A percentile compares a stretch with the other conserved stretches of the same genome.
Evolutionary conservation across 2,113 vertebrate species (phyloP).

Genomic region (Myanophis thanlyinensis): DNA sequence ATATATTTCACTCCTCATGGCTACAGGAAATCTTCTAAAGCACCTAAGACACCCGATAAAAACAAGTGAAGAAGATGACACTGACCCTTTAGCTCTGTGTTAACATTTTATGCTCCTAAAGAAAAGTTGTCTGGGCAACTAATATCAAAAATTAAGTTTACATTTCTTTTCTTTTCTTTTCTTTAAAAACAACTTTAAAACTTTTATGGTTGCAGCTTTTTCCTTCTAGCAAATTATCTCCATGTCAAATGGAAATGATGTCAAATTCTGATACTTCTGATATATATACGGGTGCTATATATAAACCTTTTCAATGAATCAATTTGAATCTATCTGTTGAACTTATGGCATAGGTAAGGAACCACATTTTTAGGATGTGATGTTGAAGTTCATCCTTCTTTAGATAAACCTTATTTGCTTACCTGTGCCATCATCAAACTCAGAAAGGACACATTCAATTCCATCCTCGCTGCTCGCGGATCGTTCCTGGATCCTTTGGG

Average conservation of each 20-base stretch:
- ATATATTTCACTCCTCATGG: not conserved
- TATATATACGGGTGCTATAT: not conserved
- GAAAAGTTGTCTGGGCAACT: not conserved
- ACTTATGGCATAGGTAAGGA: not conserved
- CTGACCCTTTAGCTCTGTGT: not conserved
- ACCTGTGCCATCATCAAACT: conserved; percentile 96
- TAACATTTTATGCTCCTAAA: not conserved
- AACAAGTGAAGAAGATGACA: not conserved
- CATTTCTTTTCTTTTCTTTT: not conserved
- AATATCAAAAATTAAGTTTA: fast-evolving
- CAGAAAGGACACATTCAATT: conserved; percentile 86
- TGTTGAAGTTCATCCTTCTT: not conserved
- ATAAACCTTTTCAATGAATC: not conserved
- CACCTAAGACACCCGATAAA: too few relatives aligned
- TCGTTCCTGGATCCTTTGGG: conserved; percentile 80
- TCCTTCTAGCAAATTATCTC: not conserved
- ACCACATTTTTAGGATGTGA: not conserved
- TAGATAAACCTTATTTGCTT: conserved; percentile 18
- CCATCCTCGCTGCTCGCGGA: conserved; percentile 90
- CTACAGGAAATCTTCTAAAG: not conserved
- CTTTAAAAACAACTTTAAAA: not conserved
- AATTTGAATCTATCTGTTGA: not conserved
- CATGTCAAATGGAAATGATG: not conserved
- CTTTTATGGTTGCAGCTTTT: not conserved
- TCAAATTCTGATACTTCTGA: not conserved